A percentile compares a stretch with the other conserved stretches of the same genome.
These are phyloP conservation scores for Caenorhabditis angaria DNA, from an alignment of 2,888 invertebrate genomes.

Conservation along the genomic window DNA sequence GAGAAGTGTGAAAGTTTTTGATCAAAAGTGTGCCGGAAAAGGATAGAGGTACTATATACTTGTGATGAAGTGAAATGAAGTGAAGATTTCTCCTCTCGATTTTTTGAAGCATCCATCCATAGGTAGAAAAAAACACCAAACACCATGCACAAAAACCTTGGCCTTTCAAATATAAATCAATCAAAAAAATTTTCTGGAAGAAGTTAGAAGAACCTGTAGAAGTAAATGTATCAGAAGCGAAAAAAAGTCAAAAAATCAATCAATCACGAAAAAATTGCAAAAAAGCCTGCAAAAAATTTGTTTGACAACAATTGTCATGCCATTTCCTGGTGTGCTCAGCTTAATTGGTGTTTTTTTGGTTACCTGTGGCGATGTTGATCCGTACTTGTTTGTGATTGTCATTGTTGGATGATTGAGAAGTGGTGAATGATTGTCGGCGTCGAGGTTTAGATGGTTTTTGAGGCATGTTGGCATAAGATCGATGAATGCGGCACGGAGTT, in stretches of 20 bases:
- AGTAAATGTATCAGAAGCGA: neutral
- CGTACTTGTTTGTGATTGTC: conserved; percentile 45
- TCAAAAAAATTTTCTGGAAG: neutral
- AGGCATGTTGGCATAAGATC: conserved; percentile 65
- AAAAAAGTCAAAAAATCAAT: too few relatives aligned
- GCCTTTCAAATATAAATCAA: neutral
- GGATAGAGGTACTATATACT: neutral
- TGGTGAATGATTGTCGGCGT: conserved; percentile 32
- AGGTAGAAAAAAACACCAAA: conserved; percentile 7
- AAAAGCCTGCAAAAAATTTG: neutral
- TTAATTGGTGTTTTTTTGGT: conserved; percentile 22
- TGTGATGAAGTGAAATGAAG: neutral
- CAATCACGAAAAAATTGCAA: neutral
- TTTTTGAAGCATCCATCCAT: neutral
- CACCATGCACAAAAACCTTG: conserved; percentile 6
- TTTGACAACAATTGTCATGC: too few relatives aligned
- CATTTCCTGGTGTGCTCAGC: conserved; percentile 6
- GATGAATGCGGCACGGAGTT: conserved; percentile 69
- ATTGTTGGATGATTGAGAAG: conserved; percentile 35
- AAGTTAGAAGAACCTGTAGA: neutral
- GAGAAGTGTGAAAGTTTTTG: neutral
- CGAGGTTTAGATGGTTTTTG: conserved; percentile 31
- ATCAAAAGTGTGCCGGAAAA: neutral
- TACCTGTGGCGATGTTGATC: conserved; percentile 46
- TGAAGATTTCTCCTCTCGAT: neutral